Conservation (phyloP, 1,140 invertebrate genomes). For the Eumeta japonica region DNA sequence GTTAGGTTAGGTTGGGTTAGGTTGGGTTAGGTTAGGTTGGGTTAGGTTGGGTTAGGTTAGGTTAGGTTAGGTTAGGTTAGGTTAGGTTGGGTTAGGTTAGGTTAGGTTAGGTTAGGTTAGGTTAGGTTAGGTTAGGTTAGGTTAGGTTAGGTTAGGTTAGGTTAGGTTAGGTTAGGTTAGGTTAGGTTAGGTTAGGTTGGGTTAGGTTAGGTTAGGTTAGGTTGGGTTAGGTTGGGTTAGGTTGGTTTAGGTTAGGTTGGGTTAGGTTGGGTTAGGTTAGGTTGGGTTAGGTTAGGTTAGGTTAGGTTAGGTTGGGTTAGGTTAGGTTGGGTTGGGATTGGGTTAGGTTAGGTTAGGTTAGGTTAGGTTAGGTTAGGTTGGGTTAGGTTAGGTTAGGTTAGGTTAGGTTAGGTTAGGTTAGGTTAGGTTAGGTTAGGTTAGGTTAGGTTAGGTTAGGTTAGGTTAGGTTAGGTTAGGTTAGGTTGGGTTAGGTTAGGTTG, state of each 20-base stretch:
- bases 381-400: slow-evolving; percentile 4
- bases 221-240: slow-evolving; percentile 11
- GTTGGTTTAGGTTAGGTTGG: too few species aligned
- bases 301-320: slow-evolving; percentile 4
- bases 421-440: slow-evolving; percentile 4
- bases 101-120: slow-evolving; percentile 4
- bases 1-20: slow-evolving; percentile 4
- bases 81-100: slow-evolving; percentile 4
- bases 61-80: slow-evolving; percentile 4
- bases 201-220: slow-evolving; percentile 2
- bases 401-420: slow-evolving; percentile 3
- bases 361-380: slow-evolving; percentile 4
- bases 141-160: slow-evolving; percentile 4
- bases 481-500: slow-evolving; percentile 4
- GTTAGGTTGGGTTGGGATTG: slow-evolving; percentile 3
- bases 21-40: slow-evolving; percentile 4
- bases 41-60: slow-evolving; percentile 3
- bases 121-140: slow-evolving; percentile 4
- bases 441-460: slow-evolving; percentile 4
- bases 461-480: slow-evolving; percentile 4
- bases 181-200: slow-evolving; percentile 4
- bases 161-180: slow-evolving; percentile 4
- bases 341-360: slow-evolving; percentile 4
- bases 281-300: slow-evolving; percentile 3
- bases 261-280: slow-evolving; percentile 11